phyloP scores from a whole-genome alignment of 2,797 vertebrate genomes.

The Gymnopithys bicolor region DNA sequence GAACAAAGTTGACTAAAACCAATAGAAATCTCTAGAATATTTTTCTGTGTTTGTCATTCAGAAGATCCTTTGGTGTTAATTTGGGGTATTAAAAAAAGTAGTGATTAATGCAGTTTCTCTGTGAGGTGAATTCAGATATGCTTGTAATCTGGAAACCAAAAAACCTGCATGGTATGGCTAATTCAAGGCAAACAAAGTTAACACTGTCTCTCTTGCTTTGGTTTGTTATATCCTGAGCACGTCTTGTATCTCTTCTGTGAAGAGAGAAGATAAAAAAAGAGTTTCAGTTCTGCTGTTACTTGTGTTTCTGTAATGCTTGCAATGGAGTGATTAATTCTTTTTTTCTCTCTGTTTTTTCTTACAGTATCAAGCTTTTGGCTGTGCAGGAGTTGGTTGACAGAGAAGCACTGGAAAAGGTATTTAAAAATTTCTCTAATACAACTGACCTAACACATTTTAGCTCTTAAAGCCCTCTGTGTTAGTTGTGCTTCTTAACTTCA shows the following conservation, averaged over 20 bases:
- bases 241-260: not conserved
- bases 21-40: not conserved
- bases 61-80: not conserved
- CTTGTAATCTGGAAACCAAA: not conserved
- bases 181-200: not conserved
- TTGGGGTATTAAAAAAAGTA: not conserved
- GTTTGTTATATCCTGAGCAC: not conserved
- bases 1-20: not conserved
- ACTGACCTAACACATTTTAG: not conserved
- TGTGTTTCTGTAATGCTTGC: not conserved
- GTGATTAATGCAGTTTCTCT: not conserved
- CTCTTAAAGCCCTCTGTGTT: not conserved
- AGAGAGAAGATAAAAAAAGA: not conserved
- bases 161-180: not conserved
- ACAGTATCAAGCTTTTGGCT: slow-evolving; percentile 93
- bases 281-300: not conserved
- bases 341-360: slow-evolving; percentile 29
- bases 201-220: not conserved
- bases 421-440: not conserved
- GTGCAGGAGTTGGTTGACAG: slow-evolving; percentile 91
- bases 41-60: not conserved
- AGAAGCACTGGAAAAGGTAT: slow-evolving; percentile 93
- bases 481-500: not conserved
- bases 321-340: not conserved
- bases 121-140: not conserved